Evolutionary conservation across 1,140 invertebrate species (phyloP), one percentile per base, ranked within the genome.

Genomic region (Antheraea pernyi): DNA sequence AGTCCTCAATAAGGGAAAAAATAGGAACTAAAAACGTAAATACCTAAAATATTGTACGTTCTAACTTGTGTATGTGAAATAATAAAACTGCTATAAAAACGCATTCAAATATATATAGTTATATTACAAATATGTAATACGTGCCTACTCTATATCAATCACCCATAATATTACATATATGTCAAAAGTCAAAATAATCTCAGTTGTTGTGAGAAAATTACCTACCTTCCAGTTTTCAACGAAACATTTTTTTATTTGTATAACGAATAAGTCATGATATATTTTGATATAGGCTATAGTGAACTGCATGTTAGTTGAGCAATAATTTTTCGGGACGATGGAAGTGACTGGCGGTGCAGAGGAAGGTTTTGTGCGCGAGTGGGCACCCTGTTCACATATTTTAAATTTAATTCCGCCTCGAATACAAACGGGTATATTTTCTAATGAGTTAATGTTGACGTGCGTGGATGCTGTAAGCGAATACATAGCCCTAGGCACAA

Each of bases 401-500:
- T 93, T 98, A 30, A 95, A 96, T 75, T 94, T 95, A 79, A 96
- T 98, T 80, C 97, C 98, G 37, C 91, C 94, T 9, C 95, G 95
- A 82, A 94, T 96, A 60, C 96, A 97, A 86, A 95, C 94, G 79
- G 97, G 97, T 2, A 83, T 98, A 74, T 96, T 97, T 91, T 95
- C 94, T 65, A 94, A 95, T 82, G 96, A 97, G 85, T 92, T 98
- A 19, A 95, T 94, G 80, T 93, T 98, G 59, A 98, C 97, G 9
- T 97, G 97, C 83, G 93, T 98, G n/a, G 97, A 97, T 92, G 95
- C 94, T 16, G 93, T 96, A 19, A 93, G 95, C 11, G 95, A 97
- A 76, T 98, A 96, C 85, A 94, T 99, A 69, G 97, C 96, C 6
- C 85, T 99, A 46, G 97, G 97, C 1, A 97, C 97, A 9, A 97